Evolutionary conservation across 2,888 invertebrate species (phyloP).

Genomic region (Gymnosoma rotundatum): DNA sequence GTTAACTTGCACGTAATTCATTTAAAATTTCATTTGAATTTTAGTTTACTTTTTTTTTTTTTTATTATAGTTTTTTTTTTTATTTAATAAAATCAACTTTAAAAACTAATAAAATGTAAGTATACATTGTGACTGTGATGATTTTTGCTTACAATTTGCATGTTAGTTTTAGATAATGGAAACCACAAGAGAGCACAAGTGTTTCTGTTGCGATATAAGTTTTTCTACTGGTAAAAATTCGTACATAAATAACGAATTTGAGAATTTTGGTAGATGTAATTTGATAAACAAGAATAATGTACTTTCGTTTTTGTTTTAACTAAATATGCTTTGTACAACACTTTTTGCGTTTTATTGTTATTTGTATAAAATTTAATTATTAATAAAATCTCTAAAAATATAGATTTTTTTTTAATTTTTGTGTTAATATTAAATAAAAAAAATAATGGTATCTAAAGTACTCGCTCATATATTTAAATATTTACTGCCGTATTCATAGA

Average conservation of each 20-base stretch:
- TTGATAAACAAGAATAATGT: background rate
- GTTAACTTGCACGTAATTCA: slow-evolving; percentile 53
- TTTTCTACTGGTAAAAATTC: background rate
- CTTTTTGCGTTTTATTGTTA: background rate
- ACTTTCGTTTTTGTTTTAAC: background rate
- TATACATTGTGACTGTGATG: slow-evolving; percentile 50
- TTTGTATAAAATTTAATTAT: too few relatives aligned
- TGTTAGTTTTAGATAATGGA: slow-evolving; percentile 34
- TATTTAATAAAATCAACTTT: slow-evolving; percentile 52
- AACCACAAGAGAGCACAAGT: slow-evolving; percentile 10
- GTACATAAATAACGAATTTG: background rate
- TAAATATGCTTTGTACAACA: background rate
- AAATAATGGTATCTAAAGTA: too few relatives aligned
- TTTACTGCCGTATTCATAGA: too few relatives aligned
- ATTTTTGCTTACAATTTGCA: slow-evolving; percentile 54
- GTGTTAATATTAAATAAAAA: background rate
- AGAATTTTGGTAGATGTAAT: slow-evolving; percentile 1
- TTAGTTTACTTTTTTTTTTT: slow-evolving; percentile 29
- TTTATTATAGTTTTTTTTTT: slow-evolving; percentile 43
- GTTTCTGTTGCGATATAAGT: slow-evolving; percentile 26
- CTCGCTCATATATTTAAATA: too few relatives aligned
- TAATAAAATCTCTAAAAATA: background rate
- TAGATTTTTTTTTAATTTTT: too few relatives aligned
- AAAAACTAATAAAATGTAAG: slow-evolving; percentile 49
- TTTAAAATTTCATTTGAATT: slow-evolving; percentile 52